A percentile compares a stretch with the other conserved stretches of the same genome.
phyloP scores from a whole-genome alignment of 1,140 invertebrate species.

The Heliconius himera region DNA sequence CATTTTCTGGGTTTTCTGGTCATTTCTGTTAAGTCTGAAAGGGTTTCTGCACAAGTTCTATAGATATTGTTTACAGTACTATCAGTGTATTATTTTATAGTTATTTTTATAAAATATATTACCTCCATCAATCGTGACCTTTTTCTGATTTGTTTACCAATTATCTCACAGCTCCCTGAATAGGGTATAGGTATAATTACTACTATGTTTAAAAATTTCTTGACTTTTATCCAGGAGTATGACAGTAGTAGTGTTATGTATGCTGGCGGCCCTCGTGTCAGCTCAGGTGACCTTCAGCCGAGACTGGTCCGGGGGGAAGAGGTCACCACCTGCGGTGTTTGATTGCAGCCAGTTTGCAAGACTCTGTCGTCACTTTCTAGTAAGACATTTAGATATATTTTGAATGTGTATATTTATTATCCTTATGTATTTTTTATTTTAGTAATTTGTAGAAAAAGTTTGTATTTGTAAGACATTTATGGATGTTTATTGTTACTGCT shows the following conservation, averaged over 20 bases:
- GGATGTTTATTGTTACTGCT: background rate
- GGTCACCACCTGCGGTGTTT: constrained; percentile 52
- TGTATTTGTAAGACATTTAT: background rate
- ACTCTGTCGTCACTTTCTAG: constrained; percentile 67
- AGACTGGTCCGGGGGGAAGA: constrained; percentile 72
- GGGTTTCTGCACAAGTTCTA: no score
- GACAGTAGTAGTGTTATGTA: constrained; percentile 45
- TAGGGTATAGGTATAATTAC: no score
- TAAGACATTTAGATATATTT: constrained; percentile 41
- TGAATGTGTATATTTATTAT: background rate
- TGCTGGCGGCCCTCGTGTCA: constrained; percentile 55
- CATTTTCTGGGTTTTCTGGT: no score
- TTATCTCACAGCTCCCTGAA: no score
- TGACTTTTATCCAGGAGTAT: constrained; percentile 39
- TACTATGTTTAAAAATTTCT: no score
- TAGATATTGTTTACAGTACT: no score
- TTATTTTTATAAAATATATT: no score
- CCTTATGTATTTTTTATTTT: background rate
- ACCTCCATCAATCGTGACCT: no score
- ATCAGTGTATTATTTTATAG: no score
- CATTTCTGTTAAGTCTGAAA: no score
- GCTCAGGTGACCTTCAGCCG: constrained; percentile 73
- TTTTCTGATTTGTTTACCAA: no score
- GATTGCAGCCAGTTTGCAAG: constrained; percentile 66
- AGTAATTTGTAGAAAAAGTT: background rate